Evolutionary conservation across 2,113 vertebrate genomes (phyloP), one percentile per base, ranked within the genome.

Genomic region (Antigone vipio): DNA sequence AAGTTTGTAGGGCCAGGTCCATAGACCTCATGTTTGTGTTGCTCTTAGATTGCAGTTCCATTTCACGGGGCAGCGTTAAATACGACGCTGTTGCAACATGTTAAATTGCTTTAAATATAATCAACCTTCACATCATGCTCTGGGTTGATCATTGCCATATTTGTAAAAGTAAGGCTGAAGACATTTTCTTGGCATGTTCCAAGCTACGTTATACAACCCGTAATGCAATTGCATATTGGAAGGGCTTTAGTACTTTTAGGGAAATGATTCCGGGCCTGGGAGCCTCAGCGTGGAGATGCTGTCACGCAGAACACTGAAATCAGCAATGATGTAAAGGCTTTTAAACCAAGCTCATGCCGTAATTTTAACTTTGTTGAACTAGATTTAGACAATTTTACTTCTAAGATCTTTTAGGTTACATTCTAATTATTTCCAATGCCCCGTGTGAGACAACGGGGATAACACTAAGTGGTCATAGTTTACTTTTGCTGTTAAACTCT

Each of bases 141-240:
- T 14, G 93, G 62, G 83, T 38, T 91, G 90, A 96, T 94, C 85
- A 7, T 92, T 96, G 93, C 93, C 90, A 45, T 72, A 32, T 93
- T 95, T 84, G 83, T 95, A 50, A 75, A 45, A 72, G 53, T 32
- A 83, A 63, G 68, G 81, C 86, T 84, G 94, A 58, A 76, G 94
- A 92, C 69, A 2, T 93, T 91, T 96, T 96, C 94, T 93, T 94
- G 92, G 94, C 92, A 9, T 1, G 38, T 59, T 26, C 26, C 34
- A 9, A 32, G 6, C 38, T 20, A 4, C 34, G 7, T 83, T 92
- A 58, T 85, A 17, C 47, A 69, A 38, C 19, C 53, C 2, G 5
- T 56, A 84, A 85, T 1, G 58, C 12, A 63, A 44, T 19, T 9
- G 15, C 4, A 1, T 23, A 0, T 26, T 88, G 95, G 83, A 71